These are phyloP conservation scores for Hippopotamyrus pictus DNA, from an alignment of 2,797 vertebrate genomes.

Conservation along the genomic window DNA sequence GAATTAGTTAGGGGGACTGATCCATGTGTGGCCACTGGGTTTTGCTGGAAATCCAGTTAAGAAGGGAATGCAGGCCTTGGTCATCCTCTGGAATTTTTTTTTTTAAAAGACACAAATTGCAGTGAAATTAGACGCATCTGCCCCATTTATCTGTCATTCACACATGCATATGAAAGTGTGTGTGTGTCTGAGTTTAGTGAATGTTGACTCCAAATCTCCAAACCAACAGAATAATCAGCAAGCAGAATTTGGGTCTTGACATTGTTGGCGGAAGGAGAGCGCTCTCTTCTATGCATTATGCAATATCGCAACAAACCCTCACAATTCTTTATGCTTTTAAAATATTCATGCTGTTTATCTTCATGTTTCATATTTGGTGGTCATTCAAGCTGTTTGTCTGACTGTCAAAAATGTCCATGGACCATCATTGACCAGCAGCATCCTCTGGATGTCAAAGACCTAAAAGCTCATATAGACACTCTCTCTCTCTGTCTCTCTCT, in stretches of 20 bases:
- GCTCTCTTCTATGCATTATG: background rate
- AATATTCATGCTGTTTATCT: background rate
- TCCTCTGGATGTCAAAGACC: background rate
- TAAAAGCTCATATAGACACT: background rate
- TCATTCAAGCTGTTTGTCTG: background rate
- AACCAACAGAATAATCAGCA: background rate
- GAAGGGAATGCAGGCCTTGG: background rate
- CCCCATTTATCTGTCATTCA: background rate
- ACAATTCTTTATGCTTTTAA: background rate
- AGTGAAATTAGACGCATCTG: background rate
- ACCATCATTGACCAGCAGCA: background rate
- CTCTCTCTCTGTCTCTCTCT: too few species aligned
- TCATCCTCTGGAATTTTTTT: background rate
- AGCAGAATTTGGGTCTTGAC: background rate
- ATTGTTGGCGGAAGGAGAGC: background rate
- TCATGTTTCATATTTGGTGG: background rate
- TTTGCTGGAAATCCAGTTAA: conserved; percentile 11
- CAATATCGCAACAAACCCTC: background rate
- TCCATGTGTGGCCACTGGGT: background rate
- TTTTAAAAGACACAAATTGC: background rate
- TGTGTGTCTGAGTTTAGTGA: background rate
- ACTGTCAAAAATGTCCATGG: background rate
- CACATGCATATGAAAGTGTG: background rate
- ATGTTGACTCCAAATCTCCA: background rate
- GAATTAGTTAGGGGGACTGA: conserved; percentile 42